Conservation (phyloP, 2,113 vertebrate genomes). For the Baryphthengus martii region DNA sequence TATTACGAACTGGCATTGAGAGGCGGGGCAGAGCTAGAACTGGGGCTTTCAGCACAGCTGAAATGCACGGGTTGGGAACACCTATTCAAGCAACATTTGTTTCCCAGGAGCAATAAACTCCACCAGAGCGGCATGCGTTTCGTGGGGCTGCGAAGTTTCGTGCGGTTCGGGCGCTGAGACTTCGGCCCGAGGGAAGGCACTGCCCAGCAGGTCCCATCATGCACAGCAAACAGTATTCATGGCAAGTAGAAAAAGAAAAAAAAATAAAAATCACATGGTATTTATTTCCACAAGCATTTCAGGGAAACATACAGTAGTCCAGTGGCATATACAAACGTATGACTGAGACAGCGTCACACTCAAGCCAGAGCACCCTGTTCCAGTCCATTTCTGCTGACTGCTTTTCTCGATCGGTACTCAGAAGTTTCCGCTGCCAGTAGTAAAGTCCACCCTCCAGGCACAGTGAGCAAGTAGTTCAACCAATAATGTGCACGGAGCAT, state of each 20-base stretch:
- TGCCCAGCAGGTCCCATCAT: conserved; percentile 43
- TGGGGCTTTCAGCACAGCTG: conserved; percentile 39
- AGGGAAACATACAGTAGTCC: conserved; percentile 39
- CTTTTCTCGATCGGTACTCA: not conserved
- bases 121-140: not conserved
- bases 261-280: not conserved
- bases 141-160: not conserved
- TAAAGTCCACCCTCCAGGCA: conserved; percentile 13
- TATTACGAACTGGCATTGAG: conserved; percentile 16
- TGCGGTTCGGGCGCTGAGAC: not conserved
- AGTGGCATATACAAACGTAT: not conserved
- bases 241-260: not conserved
- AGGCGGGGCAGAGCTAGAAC: conserved; percentile 36
- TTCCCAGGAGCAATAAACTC: not conserved
- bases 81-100: not conserved
- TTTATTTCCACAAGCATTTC: conserved; percentile 29
- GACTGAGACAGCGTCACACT: conserved; percentile 12
- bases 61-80: not conserved
- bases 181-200: conserved; percentile 14
- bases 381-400: conserved; percentile 38
- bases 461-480: conserved; percentile 50
- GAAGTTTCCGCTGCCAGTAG: conserved; percentile 29
- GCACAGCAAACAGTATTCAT: conserved; percentile 25
- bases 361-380: conserved; percentile 46
- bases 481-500: conserved; percentile 6